Percentiles rank a stretch among this genome's conserved stretches.
These are phyloP conservation scores for Ctenoplectra terminalis DNA, from an alignment of 1,140 invertebrate species.

Conservation along the genomic window DNA sequence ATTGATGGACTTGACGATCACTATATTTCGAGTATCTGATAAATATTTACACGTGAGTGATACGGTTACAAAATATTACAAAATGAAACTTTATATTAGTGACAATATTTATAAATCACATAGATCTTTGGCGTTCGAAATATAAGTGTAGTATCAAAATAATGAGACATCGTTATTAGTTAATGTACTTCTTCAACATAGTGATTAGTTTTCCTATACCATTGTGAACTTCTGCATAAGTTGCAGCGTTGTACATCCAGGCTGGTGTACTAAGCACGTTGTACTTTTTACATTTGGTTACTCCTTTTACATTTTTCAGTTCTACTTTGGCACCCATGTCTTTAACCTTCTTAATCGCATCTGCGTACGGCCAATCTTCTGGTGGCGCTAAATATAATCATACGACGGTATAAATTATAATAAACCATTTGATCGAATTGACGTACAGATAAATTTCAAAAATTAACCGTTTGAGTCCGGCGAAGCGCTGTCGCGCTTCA, in stretches of 20 bases:
- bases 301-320: conserved; percentile 80
- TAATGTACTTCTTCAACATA: conserved; percentile 60
- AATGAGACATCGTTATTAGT: conserved; percentile 10
- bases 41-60: background rate
- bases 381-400: conserved; percentile 66
- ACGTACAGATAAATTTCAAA: no score
- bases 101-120: background rate
- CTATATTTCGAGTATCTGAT: background rate
- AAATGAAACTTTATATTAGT: background rate
- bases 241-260: conserved; percentile 84
- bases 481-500: no score
- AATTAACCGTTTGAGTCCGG: no score
- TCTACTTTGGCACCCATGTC: conserved; percentile 83
- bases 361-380: conserved; percentile 85
- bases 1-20: background rate
- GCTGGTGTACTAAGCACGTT: conserved; percentile 85
- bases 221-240: conserved; percentile 83
- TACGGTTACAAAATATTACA: background rate
- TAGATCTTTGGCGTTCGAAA: background rate
- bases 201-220: conserved; percentile 84
- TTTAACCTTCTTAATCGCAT: conserved; percentile 82
- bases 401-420: background rate
- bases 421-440: no score
- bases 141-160: background rate
- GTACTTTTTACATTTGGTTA: conserved; percentile 82